Conservation (phyloP, 2,888 invertebrate genomes). For the Beris morrisii region DNA sequence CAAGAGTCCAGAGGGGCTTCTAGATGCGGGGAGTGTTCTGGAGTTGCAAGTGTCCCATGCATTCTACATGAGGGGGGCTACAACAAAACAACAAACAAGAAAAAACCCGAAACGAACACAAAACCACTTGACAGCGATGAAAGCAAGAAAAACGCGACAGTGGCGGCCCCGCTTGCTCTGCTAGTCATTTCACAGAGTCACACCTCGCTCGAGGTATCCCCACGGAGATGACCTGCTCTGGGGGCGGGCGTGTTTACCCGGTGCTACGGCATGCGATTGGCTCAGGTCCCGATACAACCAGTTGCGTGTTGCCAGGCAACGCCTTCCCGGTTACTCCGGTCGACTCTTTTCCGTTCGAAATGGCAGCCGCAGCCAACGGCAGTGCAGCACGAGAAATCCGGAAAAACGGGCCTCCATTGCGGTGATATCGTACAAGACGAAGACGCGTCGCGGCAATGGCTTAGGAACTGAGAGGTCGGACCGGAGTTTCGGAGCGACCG, state of each 20-base stretch:
- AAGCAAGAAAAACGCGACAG: constrained; percentile 20
- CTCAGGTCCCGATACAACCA: constrained; percentile 43
- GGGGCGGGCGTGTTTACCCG: constrained; percentile 42
- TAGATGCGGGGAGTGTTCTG: neutral
- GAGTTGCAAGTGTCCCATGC: constrained; percentile 18
- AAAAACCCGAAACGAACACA: neutral
- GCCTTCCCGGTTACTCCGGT: constrained; percentile 45
- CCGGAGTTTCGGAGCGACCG: neutral
- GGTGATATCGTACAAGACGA: neutral
- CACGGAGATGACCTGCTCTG: constrained; percentile 38
- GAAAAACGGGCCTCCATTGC: constrained; percentile 15
- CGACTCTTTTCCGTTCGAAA: constrained; percentile 20
- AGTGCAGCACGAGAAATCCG: neutral
- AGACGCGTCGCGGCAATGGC: neutral
- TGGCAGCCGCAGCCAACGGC: constrained; percentile 25
- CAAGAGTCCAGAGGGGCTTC: too few relatives aligned
- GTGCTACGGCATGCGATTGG: constrained; percentile 37
- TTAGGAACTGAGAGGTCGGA: constrained; percentile 5
- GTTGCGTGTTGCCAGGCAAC: constrained; percentile 54
- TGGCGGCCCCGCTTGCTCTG: constrained; percentile 13
- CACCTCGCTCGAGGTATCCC: constrained; percentile 38
- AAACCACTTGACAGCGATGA: constrained; percentile 29
- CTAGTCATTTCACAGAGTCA: constrained; percentile 42
- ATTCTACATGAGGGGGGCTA: constrained; percentile 7
- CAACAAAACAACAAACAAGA: too few relatives aligned